Base-by-base conservation (phyloP, 2,888 invertebrate species). In the Catotricha subobsoleta region DNA sequence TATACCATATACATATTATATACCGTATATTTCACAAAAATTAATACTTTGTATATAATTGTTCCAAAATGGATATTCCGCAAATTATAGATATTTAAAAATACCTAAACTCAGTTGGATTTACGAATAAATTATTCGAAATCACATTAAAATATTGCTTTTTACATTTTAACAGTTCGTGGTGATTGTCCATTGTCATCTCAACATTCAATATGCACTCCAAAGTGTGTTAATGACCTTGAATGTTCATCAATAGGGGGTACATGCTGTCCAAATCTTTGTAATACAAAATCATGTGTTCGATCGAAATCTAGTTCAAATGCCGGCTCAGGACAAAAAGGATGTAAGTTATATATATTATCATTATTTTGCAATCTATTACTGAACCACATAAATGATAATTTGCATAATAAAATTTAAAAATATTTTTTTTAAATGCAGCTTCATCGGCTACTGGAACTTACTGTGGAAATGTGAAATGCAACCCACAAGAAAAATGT, bases 401-500 rank as follows among this genome's bases (percentile, higher is more conserved):
- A 27, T 27, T 9, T 9, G 27, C 7, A n/a, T n/a, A n/a, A n/a
- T n/a, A n/a, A n/a, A n/a, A n/a, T n/a, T n/a, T 10, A 10, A 25
- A 25, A 8, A 8, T 7, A 10, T 7, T 8, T 25, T 25, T 25
- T 10, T 34, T 21, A n/a, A 4, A 34, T 13, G 5, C 21, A 34
- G 34, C 21, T n/a, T 18, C 16, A 34, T 20, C 34, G 2, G 64
- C 62, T 2, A 55, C 68, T 3, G 74, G 75, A 1, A 58, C 67
- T 2, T 76, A 74, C 52, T 80, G 80, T 50, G 75, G 72, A 50
- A 78, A 78, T 51, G 68, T 71, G 10, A 80, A 76, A 56, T 81
- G 80, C 52, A 69, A 66, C 50, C 54, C 72, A 0, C 71, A 67
- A 46, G 76, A 81, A 55, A 76, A 75, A 46, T 81, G 80, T 58